These are phyloP conservation scores for Perodicticus potto DNA, from an alignment of 2,797 vertebrate species.

Conservation along the genomic window DNA sequence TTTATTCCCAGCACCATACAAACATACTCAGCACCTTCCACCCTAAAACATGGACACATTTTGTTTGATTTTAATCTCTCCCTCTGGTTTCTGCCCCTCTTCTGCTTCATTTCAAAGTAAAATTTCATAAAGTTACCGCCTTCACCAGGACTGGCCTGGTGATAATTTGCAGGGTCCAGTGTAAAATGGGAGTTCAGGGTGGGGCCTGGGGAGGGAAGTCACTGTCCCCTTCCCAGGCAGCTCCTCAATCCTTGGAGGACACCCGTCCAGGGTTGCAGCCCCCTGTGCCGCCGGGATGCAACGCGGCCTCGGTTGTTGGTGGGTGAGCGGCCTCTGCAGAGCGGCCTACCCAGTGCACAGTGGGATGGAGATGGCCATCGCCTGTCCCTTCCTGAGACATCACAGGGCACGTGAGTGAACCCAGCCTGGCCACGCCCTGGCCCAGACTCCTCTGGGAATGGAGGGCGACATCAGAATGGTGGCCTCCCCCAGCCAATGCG, in stretches of 20 bases:
- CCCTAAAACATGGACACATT: not conserved
- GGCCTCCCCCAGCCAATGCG: too few relatives aligned
- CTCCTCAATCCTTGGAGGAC: too few relatives aligned
- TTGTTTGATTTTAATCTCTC: not conserved
- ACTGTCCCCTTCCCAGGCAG: not conserved
- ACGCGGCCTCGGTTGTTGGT: not conserved
- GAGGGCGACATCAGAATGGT: rapidly evolving
- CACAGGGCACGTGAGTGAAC: rapidly evolving
- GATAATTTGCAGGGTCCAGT: too few relatives aligned
- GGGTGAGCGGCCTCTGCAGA: rapidly evolving
- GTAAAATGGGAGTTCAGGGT: not conserved
- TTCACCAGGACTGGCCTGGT: not conserved
- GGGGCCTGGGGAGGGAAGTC: rapidly evolving
- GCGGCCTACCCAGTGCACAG: rapidly evolving
- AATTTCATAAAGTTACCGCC: not conserved
- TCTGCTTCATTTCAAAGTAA: not conserved
- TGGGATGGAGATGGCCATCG: not conserved
- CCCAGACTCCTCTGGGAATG: not conserved
- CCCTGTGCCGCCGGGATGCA: rapidly evolving
- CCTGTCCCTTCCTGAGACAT: not conserved
- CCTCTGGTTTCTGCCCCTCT: not conserved
- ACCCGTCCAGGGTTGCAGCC: not conserved
- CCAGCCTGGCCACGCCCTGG: not conserved
- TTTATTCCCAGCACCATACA: not conserved
- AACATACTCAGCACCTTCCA: not conserved